Conservation (phyloP, 2,888 invertebrate genomes). For the Drosophila nigricruria region DNA sequence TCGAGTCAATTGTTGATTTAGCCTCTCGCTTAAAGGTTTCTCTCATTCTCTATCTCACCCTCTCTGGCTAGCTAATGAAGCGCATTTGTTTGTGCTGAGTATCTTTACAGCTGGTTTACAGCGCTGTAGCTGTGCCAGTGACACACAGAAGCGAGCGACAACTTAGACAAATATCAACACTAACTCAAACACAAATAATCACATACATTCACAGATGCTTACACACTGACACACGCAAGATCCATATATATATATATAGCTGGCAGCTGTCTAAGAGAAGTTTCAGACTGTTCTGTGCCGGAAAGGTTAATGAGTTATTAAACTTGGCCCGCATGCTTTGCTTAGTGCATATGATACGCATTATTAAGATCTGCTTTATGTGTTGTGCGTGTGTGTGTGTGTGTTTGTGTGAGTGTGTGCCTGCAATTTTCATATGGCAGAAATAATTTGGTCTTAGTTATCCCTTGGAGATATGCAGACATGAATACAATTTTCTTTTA, state of each 20-base stretch:
- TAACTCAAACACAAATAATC: slow-evolving; percentile 5
- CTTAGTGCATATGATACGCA: slow-evolving; percentile 68
- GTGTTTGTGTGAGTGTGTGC: slow-evolving; percentile 10
- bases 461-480: slow-evolving; percentile 27
- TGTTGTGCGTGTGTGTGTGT: neutral
- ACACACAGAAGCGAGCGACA: slow-evolving; percentile 62
- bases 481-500: slow-evolving; percentile 55
- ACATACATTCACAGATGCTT: slow-evolving; percentile 15
- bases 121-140: slow-evolving; percentile 56
- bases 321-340: slow-evolving; percentile 63
- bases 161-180: slow-evolving; percentile 39
- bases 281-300: slow-evolving; percentile 30
- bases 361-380: slow-evolving; percentile 67
- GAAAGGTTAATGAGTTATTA: slow-evolving; percentile 77
- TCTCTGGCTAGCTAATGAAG: slow-evolving; percentile 67
- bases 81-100: slow-evolving; percentile 51
- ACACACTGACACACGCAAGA: slow-evolving; percentile 30
- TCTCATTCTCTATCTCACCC: neutral
- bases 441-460: slow-evolving; percentile 52
- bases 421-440: slow-evolving; percentile 58
- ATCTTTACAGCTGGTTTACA: too few species aligned
- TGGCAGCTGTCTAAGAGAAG: slow-evolving; percentile 21
- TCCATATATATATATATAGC: neutral
- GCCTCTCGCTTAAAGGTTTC: slow-evolving; percentile 12
- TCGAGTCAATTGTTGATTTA: slow-evolving; percentile 37